A percentile compares a stretch with the other conserved stretches of the same genome.
Evolutionary conservation across 2,888 invertebrate species (phyloP).

Genomic region (Rotaria macrura): DNA sequence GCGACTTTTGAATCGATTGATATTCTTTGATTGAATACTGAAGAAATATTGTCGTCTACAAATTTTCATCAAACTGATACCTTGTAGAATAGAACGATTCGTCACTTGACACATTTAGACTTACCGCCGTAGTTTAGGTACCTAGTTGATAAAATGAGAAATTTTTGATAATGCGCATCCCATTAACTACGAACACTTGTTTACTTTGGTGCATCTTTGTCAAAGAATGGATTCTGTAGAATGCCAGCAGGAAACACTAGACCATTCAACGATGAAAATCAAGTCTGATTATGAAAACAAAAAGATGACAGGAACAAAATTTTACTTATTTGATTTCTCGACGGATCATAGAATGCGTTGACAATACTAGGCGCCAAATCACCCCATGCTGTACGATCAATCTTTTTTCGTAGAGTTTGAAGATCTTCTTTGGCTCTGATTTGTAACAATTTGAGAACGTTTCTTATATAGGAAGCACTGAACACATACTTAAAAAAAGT

Average conservation of each 20-base stretch:
- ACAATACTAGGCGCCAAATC: constrained; percentile 54
- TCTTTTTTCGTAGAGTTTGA: background rate
- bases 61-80: too few species aligned
- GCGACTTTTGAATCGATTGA: too few species aligned
- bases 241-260: constrained; percentile 44
- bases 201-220: constrained; percentile 41
- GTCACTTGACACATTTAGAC: background rate
- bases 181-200: constrained; percentile 11
- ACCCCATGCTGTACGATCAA: background rate
- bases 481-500: background rate
- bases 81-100: too few species aligned
- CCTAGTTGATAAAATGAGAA: background rate
- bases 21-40: too few species aligned
- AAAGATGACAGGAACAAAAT: constrained; percentile 37
- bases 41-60: too few species aligned
- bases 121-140: constrained; percentile 33
- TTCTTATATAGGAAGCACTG: background rate
- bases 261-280: background rate
- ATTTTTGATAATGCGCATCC: background rate
- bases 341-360: constrained; percentile 82
- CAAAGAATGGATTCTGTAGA: constrained; percentile 42
- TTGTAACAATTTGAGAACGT: background rate
- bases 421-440: background rate
- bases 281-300: constrained; percentile 20
- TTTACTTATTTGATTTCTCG: constrained; percentile 78